Evolutionary conservation across 1,140 invertebrate species (phyloP).

Genomic region (Anoplophora glabripennis): DNA sequence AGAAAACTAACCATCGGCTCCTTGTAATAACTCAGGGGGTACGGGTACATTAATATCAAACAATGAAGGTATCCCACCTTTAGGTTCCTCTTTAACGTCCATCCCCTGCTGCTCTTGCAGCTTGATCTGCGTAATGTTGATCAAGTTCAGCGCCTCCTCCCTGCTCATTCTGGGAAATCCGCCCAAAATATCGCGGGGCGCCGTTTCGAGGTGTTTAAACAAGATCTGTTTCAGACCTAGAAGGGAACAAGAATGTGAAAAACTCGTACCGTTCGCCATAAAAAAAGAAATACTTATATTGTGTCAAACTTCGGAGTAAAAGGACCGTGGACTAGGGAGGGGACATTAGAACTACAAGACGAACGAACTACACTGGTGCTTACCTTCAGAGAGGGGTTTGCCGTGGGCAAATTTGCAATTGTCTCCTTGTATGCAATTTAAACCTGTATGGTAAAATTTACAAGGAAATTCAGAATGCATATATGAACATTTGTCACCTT

Average conservation of each 20-base stretch:
- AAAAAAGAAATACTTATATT: slow-evolving; percentile 2
- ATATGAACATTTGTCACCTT: slow-evolving; percentile 92
- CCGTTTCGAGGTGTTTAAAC: slow-evolving; percentile 80
- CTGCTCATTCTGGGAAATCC: slow-evolving; percentile 79
- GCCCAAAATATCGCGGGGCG: slow-evolving; percentile 84
- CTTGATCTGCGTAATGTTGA: slow-evolving; percentile 66
- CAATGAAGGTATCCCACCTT: slow-evolving; percentile 53
- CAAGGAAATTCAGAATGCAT: slow-evolving; percentile 98
- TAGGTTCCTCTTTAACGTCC: slow-evolving; percentile 32
- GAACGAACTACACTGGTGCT: neutral
- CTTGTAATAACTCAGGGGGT: slow-evolving; percentile 42
- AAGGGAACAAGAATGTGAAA: slow-evolving; percentile 11
- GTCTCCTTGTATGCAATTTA: slow-evolving; percentile 75
- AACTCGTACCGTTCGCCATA: neutral
- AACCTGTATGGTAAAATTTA: slow-evolving; percentile 93
- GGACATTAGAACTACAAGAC: no score
- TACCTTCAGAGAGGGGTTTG: slow-evolving; percentile 69
- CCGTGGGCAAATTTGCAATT: slow-evolving; percentile 93
- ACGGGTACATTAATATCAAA: slow-evolving; percentile 58
- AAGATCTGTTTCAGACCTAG: slow-evolving; percentile 44
- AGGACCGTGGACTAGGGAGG: neutral
- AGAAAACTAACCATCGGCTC: slow-evolving; percentile 29
- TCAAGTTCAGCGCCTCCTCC: slow-evolving; percentile 69
- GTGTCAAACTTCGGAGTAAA: neutral
- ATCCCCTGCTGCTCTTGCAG: slow-evolving; percentile 56